Evolutionary conservation across 2,888 invertebrate species (phyloP), one percentile per base, ranked within the genome.

Genomic region (Philereme vetulata): DNA sequence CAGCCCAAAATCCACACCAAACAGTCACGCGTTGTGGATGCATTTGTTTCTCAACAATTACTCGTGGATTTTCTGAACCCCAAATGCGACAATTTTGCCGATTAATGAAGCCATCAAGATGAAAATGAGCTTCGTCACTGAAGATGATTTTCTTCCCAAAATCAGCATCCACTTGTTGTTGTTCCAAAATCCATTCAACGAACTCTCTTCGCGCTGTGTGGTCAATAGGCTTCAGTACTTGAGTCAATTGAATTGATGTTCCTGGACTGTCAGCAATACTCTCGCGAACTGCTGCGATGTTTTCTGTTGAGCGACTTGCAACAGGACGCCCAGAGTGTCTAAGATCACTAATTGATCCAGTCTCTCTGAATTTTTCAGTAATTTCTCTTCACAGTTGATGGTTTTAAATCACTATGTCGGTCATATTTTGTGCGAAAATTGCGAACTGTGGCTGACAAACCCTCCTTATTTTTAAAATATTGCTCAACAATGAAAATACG

Each of bases 1-100:
- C 76, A 65, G 68, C 64, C 74, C 72, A 80, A 64, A 84, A 77
- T 62, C 76, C 78, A 71, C 83, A 73, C 75, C 81, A 84, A 75
- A 79, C 77, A 66, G 77, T 80, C 35, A 74, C 71, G 70, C 67
- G 70, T 75, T 72, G 42, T 9, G 42, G 42, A 8, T 42, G 42
- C n/a, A 42, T 9, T 42, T 4, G 42, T n/a, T 7, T 51, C 33
- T 47, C 33, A 5, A 6, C 42, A 42, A 42, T 42, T 4, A n/a
- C 42, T 42, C n/a, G 4, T 42, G 42, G 42, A 42, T 42, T 42
- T 4, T 42, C 9, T 8, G 35, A 10, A 11, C 10, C 8, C 58
- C 58, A 59, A 53, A 49, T 52, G 6, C 53, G 49, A 21, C 58
- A 59, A 59, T 59, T 59, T 49, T 59, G 53, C 34, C 50, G 50